A percentile compares a stretch with the other conserved stretches of the same genome.
Conservation (phyloP, 2,888 invertebrate species). For the Drosophila fungiperda region DNA sequence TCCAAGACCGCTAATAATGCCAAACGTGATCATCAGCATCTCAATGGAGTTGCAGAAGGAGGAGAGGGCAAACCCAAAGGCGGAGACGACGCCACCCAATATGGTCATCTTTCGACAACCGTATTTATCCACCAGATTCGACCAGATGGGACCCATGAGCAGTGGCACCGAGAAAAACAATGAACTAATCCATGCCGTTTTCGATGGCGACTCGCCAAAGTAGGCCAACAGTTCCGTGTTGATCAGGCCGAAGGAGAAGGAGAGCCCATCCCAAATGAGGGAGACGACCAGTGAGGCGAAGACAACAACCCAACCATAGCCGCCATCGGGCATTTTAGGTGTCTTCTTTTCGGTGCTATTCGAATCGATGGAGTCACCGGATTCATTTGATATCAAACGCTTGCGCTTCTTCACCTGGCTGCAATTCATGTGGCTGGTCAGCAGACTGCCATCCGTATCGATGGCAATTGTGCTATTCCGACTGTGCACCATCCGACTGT, state of each 20-base stretch:
- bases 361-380: slow-evolving; percentile 84
- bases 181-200: slow-evolving; percentile 96
- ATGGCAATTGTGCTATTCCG: slow-evolving; percentile 71
- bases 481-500: slow-evolving; percentile 57
- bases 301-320: slow-evolving; percentile 88
- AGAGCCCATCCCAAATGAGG: slow-evolving; percentile 96
- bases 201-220: slow-evolving; percentile 92
- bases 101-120: slow-evolving; percentile 93
- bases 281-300: slow-evolving; percentile 93
- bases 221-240: slow-evolving; percentile 93
- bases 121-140: slow-evolving; percentile 93
- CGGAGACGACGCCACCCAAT: slow-evolving; percentile 90
- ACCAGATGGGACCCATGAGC: slow-evolving; percentile 88
- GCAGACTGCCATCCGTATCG: slow-evolving; percentile 56
- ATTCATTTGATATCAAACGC: slow-evolving; percentile 83
- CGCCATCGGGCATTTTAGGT: slow-evolving; percentile 85
- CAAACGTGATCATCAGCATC: slow-evolving; percentile 93
- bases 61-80: slow-evolving; percentile 91
- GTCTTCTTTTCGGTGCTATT: slow-evolving; percentile 83
- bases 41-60: slow-evolving; percentile 90
- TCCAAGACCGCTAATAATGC: slow-evolving; percentile 93
- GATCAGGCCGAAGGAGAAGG: slow-evolving; percentile 96
- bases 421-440: slow-evolving; percentile 53
- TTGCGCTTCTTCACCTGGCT: slow-evolving; percentile 75
- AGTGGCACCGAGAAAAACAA: slow-evolving; percentile 95